Percentiles rank a stretch among this genome's conserved stretches.
Evolutionary conservation across 2,888 invertebrate genomes (phyloP).

Genomic region (Ochropleura leucogaster): DNA sequence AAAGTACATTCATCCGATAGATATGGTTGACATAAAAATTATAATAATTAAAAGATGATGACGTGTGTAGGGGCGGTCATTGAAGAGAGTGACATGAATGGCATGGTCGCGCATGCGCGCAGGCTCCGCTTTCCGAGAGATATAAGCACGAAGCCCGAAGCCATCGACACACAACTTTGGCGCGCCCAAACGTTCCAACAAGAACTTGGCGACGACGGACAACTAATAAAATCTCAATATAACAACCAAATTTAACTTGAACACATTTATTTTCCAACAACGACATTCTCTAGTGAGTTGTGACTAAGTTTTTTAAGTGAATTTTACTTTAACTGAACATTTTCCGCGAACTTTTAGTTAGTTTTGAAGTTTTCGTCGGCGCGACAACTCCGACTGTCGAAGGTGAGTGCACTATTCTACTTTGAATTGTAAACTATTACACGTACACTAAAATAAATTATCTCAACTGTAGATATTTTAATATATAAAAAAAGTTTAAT

Average conservation of each 20-base stretch:
- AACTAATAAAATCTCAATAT: conserved; percentile 57
- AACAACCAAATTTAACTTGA: conserved; percentile 56
- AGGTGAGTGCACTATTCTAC: conserved; percentile 60
- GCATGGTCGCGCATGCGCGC: conserved; percentile 81
- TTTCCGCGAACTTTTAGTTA: conserved; percentile 76
- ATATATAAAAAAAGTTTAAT: neutral
- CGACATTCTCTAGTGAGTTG: conserved; percentile 73
- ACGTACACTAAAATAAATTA: conserved; percentile 1
- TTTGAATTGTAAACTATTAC: conserved; percentile 46
- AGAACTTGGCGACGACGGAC: conserved; percentile 76
- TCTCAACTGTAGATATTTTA: neutral
- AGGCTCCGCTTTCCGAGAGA: conserved; percentile 76
- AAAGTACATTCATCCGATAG: conserved; percentile 24
- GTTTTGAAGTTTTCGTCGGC: conserved; percentile 79
- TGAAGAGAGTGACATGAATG: conserved; percentile 87
- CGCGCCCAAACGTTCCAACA: conserved; percentile 85
- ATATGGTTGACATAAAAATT: conserved; percentile 41
- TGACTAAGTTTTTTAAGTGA: conserved; percentile 77
- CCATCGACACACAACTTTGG: conserved; percentile 87
- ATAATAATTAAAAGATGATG: conserved; percentile 70
- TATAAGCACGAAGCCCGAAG: conserved; percentile 85
- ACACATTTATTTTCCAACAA: conserved; percentile 65
- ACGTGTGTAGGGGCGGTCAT: conserved; percentile 86
- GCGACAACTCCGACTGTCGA: conserved; percentile 65
- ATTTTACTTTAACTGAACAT: conserved; percentile 66